A percentile compares a stretch with the other conserved stretches of the same genome.
These are phyloP conservation scores for Cacoxenus indagator DNA, from an alignment of 2,888 invertebrate genomes.

Conservation along the genomic window DNA sequence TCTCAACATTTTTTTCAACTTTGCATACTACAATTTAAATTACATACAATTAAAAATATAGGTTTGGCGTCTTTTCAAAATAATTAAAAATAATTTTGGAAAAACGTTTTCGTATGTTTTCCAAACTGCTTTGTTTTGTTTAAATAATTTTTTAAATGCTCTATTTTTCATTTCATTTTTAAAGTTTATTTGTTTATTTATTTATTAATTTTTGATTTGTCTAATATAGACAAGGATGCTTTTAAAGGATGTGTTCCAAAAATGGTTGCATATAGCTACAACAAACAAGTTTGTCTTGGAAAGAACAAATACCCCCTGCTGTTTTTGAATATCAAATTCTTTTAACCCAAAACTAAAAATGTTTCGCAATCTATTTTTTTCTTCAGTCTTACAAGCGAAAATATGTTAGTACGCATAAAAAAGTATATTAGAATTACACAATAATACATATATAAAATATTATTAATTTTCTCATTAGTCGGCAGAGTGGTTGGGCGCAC, in stretches of 20 bases:
- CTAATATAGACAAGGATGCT: constrained; percentile 61
- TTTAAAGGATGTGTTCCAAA: constrained; percentile 46
- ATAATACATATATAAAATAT: background rate
- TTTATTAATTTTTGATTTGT: constrained; percentile 52
- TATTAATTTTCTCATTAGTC: background rate
- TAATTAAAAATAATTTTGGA: too few relatives aligned
- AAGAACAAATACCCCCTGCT: constrained; percentile 25
- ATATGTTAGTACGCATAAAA: constrained; percentile 32
- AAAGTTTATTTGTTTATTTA: constrained; percentile 19
- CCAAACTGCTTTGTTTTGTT: constrained; percentile 7
- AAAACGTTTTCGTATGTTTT: too few relatives aligned
- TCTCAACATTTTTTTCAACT: too few relatives aligned
- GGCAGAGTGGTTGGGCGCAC: background rate
- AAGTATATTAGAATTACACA: constrained; percentile 34
- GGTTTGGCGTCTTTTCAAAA: too few relatives aligned
- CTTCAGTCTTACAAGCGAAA: constrained; percentile 54
- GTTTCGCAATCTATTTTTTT: constrained; percentile 33
- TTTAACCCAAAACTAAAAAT: constrained; percentile 37
- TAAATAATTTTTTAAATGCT: constrained; percentile 31
- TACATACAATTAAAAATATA: too few relatives aligned
- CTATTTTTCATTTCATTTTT: constrained; percentile 24
- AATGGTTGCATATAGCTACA: constrained; percentile 25
- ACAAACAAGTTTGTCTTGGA: background rate
- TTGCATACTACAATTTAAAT: too few relatives aligned
- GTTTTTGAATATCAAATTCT: constrained; percentile 36